Conservation (phyloP, 2,888 invertebrate species). For the Dasypogon diadema region DNA sequence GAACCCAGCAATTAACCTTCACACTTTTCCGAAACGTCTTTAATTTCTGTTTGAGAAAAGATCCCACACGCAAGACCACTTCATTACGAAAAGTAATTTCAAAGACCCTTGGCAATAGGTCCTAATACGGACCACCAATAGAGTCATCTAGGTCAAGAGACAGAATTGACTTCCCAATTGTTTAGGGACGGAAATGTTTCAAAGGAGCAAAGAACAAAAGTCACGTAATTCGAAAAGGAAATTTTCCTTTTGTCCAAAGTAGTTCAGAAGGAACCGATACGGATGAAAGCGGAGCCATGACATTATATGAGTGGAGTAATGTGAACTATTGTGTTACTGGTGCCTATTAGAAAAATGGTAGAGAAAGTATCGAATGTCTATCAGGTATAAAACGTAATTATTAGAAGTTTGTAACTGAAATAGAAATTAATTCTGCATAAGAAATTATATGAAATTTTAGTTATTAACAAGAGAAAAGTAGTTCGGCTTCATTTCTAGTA, state of each 20-base stretch:
- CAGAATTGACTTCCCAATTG: neutral
- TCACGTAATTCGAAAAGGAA: conserved; percentile 20
- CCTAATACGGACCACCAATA: conserved; percentile 7
- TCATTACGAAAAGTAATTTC: conserved; percentile 8
- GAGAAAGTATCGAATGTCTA: neutral
- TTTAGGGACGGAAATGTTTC: neutral
- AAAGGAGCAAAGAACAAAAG: conserved; percentile 33
- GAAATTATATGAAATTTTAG: too few species aligned
- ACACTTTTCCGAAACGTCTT: neutral
- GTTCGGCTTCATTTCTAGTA: too few species aligned
- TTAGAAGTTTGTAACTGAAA: too few species aligned
- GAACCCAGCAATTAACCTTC: conserved; percentile 7
- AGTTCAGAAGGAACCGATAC: conserved; percentile 32
- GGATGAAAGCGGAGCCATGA: conserved; percentile 6
- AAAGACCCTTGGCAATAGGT: neutral
- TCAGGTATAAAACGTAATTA: too few species aligned
- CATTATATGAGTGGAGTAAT: neutral
- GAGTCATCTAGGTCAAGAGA: neutral
- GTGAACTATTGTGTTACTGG: neutral
- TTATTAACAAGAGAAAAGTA: too few species aligned
- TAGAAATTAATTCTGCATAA: too few species aligned
- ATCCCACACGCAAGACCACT: neutral
- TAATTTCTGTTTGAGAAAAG: neutral
- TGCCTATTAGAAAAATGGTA: neutral
- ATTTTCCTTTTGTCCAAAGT: conserved; percentile 18